phyloP scores from a whole-genome alignment of 2,113 vertebrate species.

The Elephantulus edwardii region DNA sequence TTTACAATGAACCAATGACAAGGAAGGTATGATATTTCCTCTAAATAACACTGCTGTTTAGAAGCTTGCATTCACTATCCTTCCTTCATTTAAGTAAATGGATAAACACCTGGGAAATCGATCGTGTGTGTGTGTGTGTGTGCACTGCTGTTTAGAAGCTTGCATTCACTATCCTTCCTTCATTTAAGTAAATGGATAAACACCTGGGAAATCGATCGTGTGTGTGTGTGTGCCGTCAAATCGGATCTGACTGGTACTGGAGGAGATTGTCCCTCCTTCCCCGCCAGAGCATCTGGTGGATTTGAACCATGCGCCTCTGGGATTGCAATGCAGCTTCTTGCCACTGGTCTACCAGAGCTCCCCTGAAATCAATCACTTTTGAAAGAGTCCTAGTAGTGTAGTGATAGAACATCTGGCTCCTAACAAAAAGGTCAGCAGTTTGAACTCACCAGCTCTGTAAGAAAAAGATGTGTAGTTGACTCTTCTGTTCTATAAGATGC shows the following conservation, averaged over 20 bases:
- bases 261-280: no score
- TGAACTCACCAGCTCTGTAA: neutral
- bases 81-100: neutral
- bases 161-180: neutral
- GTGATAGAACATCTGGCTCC: neutral
- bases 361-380: neutral
- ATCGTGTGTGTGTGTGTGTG: no score
- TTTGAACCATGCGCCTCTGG: no score
- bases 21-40: neutral
- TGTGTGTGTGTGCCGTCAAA: no score
- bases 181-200: neutral
- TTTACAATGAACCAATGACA: neutral
- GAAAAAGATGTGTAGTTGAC: neutral
- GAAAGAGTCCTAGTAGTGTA: neutral
- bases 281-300: no score
- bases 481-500: neutral
- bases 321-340: no score
- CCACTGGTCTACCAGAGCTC: no score
- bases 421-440: neutral
- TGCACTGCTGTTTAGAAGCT: neutral
- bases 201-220: neutral
- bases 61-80: neutral
- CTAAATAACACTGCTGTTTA: neutral
- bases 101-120: neutral
- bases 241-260: no score